Conservation (phyloP, 2,888 invertebrate genomes). For the Ormyrus nitidulus region DNA sequence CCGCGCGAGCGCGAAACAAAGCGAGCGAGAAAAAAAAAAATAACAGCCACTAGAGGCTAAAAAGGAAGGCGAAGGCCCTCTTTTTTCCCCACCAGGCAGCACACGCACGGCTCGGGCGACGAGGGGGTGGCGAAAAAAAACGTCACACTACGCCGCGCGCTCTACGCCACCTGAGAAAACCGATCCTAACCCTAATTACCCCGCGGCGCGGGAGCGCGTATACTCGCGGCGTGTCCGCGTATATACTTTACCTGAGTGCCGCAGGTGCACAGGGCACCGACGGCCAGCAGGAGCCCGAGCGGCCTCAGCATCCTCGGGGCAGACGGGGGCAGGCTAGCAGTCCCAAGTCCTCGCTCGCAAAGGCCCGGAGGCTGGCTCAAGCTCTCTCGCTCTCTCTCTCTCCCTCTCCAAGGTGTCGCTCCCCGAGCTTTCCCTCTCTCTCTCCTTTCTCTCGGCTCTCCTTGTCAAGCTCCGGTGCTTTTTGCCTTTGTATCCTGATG, state of each 20-base stretch:
- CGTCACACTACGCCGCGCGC: neutral
- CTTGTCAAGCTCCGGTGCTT: neutral
- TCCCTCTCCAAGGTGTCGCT: neutral
- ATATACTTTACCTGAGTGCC: constrained; percentile 40
- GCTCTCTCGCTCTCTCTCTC: neutral
- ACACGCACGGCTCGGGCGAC: too few species aligned
- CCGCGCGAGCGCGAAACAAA: neutral
- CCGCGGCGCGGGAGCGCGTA: neutral
- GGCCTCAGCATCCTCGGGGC: constrained; percentile 25
- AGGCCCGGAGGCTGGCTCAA: too few species aligned
- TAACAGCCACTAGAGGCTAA: too few species aligned
- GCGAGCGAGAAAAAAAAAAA: neutral
- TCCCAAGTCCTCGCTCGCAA: too few species aligned
- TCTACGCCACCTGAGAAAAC: constrained; percentile 1
- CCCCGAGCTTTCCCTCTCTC: neutral
- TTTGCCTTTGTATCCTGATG: neutral
- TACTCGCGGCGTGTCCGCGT: neutral
- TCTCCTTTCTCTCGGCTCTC: neutral
- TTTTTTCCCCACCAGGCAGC: neutral
- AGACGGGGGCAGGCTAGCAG: too few species aligned
- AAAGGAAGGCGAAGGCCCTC: neutral
- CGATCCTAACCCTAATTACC: constrained; percentile 10
- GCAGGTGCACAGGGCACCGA: constrained; percentile 31
- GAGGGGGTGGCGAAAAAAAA: neutral
- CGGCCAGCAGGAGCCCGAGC: constrained; percentile 33